Evolutionary conservation across 2,888 invertebrate genomes (phyloP).

Genomic region (Notodonta ziczac): DNA sequence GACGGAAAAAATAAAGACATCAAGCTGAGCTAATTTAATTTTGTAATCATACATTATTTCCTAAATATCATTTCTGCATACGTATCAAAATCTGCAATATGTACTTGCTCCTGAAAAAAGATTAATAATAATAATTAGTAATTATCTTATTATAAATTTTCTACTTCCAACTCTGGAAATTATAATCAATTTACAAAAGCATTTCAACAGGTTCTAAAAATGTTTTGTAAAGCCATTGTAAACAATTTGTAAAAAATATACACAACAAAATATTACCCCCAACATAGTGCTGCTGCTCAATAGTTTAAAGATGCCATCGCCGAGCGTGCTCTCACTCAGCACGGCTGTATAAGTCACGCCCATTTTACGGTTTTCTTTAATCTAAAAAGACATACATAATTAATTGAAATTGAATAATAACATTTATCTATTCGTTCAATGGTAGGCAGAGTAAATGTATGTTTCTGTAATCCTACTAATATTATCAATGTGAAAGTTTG

Average conservation of each 20-base stretch:
- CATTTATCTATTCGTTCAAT: background rate
- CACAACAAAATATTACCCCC: slow-evolving; percentile 73
- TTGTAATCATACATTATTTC: slow-evolving; percentile 18
- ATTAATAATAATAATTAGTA: slow-evolving; percentile 11
- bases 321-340: slow-evolving; percentile 87
- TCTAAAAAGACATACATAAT: slow-evolving; percentile 43
- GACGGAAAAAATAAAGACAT: background rate
- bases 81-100: slow-evolving; percentile 86
- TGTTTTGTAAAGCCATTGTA: too few relatives aligned
- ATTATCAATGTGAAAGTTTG: too few relatives aligned
- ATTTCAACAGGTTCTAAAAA: too few relatives aligned
- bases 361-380: slow-evolving; percentile 70
- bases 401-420: background rate
- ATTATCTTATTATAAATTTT: too few relatives aligned
- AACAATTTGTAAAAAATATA: background rate
- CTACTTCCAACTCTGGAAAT: too few relatives aligned
- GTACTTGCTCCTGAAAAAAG: slow-evolving; percentile 87
- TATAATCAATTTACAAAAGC: too few relatives aligned
- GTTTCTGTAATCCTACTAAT: too few relatives aligned
- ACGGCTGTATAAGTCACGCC: slow-evolving; percentile 90
- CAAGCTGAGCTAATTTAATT: background rate
- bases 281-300: slow-evolving; percentile 88
- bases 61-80: slow-evolving; percentile 80
- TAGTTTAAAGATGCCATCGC: slow-evolving; percentile 88
- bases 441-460: background rate